Evolutionary conservation across 2,797 vertebrate species (phyloP).

Genomic region (Limosa lapponica): DNA sequence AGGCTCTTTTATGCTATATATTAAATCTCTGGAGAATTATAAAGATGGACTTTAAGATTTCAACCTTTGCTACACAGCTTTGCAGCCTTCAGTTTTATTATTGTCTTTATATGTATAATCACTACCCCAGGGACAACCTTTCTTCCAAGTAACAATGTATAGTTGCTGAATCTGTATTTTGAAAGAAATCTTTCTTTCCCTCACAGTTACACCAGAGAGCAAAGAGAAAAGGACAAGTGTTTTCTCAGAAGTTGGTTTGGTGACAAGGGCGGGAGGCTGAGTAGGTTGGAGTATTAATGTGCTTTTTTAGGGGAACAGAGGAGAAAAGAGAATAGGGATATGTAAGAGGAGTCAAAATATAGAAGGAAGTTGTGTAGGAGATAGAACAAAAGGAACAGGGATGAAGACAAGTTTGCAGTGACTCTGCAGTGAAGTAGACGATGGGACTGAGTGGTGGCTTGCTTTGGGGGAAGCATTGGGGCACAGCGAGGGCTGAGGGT

Average conservation of each 20-base stretch:
- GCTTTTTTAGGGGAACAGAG: not conserved
- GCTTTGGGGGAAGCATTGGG: not conserved
- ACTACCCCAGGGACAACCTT: slow-evolving; percentile 55
- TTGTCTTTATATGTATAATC: slow-evolving; percentile 73
- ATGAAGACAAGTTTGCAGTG: not conserved
- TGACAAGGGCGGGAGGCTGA: slow-evolving; percentile 26
- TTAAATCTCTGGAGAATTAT: slow-evolving; percentile 30
- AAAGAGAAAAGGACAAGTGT: slow-evolving; percentile 36
- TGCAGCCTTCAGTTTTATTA: slow-evolving; percentile 61
- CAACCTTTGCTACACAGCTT: slow-evolving; percentile 39
- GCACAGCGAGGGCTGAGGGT: not conserved
- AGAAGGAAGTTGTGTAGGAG: not conserved
- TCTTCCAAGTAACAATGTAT: slow-evolving; percentile 41
- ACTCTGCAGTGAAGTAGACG: not conserved
- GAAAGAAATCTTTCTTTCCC: slow-evolving; percentile 19
- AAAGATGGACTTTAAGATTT: slow-evolving; percentile 25
- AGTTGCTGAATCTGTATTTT: slow-evolving; percentile 69
- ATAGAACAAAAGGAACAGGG: not conserved
- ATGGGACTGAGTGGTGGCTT: not conserved
- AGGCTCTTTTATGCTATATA: slow-evolving; percentile 7
- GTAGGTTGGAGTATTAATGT: not conserved
- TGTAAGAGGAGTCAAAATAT: not conserved
- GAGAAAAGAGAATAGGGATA: not conserved
- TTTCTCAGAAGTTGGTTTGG: slow-evolving; percentile 46
- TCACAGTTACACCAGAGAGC: slow-evolving; percentile 14